A percentile compares a stretch with the other conserved stretches of the same genome.
Conservation (phyloP, 2,797 vertebrate species). For the Tadarida brasiliensis region DNA sequence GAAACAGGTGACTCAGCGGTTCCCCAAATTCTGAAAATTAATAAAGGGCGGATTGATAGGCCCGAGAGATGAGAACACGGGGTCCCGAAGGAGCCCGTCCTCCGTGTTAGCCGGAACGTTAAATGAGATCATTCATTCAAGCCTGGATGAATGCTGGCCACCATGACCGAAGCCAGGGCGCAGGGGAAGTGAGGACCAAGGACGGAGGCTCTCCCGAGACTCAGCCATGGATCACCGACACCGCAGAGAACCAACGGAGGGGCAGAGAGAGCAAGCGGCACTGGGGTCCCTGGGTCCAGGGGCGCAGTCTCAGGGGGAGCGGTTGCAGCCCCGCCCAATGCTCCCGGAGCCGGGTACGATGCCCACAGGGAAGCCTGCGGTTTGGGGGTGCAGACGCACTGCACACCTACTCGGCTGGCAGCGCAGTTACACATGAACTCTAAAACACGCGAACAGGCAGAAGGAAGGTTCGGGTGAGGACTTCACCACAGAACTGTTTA, state of each 20-base stretch:
- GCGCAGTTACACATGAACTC: background rate
- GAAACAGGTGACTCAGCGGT: background rate
- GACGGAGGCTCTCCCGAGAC: background rate
- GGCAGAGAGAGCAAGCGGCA: background rate
- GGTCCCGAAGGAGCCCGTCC: no score
- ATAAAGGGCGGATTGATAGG: background rate
- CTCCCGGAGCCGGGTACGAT: background rate
- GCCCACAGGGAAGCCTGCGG: background rate
- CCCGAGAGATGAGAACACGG: background rate
- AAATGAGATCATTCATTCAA: background rate
- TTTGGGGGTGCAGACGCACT: no score
- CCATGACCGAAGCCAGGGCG: background rate
- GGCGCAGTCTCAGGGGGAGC: background rate
- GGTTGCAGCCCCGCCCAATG: background rate
- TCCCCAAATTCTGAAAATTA: background rate
- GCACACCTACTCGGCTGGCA: no score
- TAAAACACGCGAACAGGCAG: background rate
- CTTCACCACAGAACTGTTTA: background rate
- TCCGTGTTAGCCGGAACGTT: background rate
- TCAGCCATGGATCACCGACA: rapidly evolving
- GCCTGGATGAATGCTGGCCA: background rate
- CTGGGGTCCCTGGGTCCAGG: background rate
- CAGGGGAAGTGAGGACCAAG: background rate
- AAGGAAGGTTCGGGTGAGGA: background rate
- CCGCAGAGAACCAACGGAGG: no score